Evolutionary conservation across 2,888 invertebrate genomes (phyloP).

Genomic region (Ptychoptera albimana): DNA sequence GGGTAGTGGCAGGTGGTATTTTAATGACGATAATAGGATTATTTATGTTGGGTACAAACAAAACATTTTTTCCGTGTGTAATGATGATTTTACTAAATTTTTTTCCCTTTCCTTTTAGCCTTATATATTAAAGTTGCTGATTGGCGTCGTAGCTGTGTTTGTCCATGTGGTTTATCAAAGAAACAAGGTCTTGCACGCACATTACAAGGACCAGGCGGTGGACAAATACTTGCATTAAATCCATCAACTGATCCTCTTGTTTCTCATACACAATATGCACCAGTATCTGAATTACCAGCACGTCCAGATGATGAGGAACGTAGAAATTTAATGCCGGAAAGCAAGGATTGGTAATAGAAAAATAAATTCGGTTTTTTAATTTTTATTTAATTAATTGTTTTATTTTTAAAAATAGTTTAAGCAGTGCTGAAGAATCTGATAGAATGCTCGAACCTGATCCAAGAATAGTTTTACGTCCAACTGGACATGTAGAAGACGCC

Average conservation of each 20-base stretch:
- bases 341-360: slow-evolving; percentile 48
- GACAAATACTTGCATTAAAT: slow-evolving; percentile 46
- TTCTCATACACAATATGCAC: slow-evolving; percentile 54
- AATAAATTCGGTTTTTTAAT: not conserved
- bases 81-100: too few species aligned
- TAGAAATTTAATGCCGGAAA: slow-evolving; percentile 57
- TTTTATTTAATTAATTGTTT: not conserved
- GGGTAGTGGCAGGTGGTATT: slow-evolving; percentile 44
- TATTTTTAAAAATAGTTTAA: slow-evolving; percentile 29
- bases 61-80: too few species aligned
- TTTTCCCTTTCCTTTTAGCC: too few species aligned
- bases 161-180: slow-evolving; percentile 19
- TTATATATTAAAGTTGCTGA: slow-evolving; percentile 22
- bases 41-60: slow-evolving; percentile 36
- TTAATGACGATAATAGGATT: slow-evolving; percentile 44
- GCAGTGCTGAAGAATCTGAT: slow-evolving; percentile 57
- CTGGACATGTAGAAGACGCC: slow-evolving; percentile 43
- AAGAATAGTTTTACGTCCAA: slow-evolving; percentile 43
- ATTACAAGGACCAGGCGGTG: slow-evolving; percentile 28
- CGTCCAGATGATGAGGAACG: slow-evolving; percentile 47
- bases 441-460: slow-evolving; percentile 61
- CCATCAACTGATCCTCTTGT: slow-evolving; percentile 63
- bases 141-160: slow-evolving; percentile 25
- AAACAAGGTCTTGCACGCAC: slow-evolving; percentile 22
- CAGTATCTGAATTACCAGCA: slow-evolving; percentile 54